Base-by-base conservation (phyloP, 2,113 vertebrate genomes). In the Sardina pilchardus region DNA sequence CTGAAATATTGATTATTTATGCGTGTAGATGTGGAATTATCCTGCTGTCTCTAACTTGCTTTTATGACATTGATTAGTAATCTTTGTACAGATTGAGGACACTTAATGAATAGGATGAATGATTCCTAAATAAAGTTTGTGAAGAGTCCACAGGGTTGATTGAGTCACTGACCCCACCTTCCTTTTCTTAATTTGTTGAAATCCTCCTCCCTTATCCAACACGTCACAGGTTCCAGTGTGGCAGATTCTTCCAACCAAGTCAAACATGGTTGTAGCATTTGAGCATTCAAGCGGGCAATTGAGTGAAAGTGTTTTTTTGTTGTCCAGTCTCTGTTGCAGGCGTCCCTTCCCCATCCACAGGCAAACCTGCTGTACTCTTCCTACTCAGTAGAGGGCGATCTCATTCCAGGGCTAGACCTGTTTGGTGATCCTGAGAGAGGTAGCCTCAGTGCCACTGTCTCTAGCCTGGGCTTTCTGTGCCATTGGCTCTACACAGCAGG, bases 331-430 rank as follows among this genome's bases (percentile, higher is more conserved):
- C 92, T 99, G 86, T 95, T 99, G 83, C 93, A 91, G 86, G 94
- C 95, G 82, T 97, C 97, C 48, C 89, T 97, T 90, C 94, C 94
- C 47, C 96, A 97, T 90, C 97, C 97, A 0, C 93, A 90, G 78
- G 88, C 90, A 10, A 96, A 98, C 85, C 92, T 89, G 84, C 94
- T 94, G 86, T 99, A 98, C 63, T 95, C 94, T 71, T 93, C 93
- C 1, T 96, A 98, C 89, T 94, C 93, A 86, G 87, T 95, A 4
- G 85, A 89, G 19, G 90, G 89, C 34, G 92, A 95, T 82, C 96
- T 98, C 67, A 91, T 98, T 86, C 97, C 97, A 24, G 97, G 97
- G 3, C 91, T 97, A 0, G 94, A 99, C 81, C 93, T 99, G 82
- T 99, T 99, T 93, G 96, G 96, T 0, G 96, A 98, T 80, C 91